Evolutionary conservation across 2,797 vertebrate species (phyloP).

Genomic region (Iguana delicatissima): DNA sequence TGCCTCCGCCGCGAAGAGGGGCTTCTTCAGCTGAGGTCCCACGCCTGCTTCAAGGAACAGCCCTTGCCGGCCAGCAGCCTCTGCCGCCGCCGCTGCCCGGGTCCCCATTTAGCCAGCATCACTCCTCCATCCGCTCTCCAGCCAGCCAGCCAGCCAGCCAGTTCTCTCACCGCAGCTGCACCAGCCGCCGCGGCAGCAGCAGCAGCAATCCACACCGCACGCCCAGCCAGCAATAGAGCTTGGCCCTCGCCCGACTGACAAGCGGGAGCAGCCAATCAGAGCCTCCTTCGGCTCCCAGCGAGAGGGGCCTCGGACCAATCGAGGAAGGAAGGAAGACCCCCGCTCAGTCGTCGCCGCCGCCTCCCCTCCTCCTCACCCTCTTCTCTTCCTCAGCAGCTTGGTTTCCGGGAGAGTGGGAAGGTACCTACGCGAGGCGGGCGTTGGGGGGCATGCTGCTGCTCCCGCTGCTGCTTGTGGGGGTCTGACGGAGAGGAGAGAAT

Average conservation of each 20-base stretch:
- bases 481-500: neutral
- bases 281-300: constrained; percentile 35
- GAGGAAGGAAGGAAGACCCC: constrained; percentile 46
- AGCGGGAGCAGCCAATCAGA: constrained; percentile 69
- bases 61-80: too few relatives aligned
- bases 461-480: neutral
- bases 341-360: constrained; percentile 20
- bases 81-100: constrained; percentile 32
- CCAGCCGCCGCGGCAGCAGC: constrained; percentile 63
- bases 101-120: constrained; percentile 70
- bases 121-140: constrained; percentile 65
- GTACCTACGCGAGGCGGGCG: too few relatives aligned
- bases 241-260: constrained; percentile 75
- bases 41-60: too few relatives aligned
- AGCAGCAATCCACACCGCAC: constrained; percentile 60
- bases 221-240: constrained; percentile 64
- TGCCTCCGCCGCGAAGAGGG: constrained; percentile 54
- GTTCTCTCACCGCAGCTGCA: constrained; percentile 59
- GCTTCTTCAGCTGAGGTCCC: constrained; percentile 28
- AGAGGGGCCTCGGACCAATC: constrained; percentile 64
- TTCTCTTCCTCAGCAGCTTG: constrained; percentile 55
- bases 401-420: constrained; percentile 65
- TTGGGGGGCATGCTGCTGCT: neutral
- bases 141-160: neutral
- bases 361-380: neutral